Conservation (phyloP, 30 jellyfish, hydroid and myxozoan genomes). For the Aurelia coerulea region DNA sequence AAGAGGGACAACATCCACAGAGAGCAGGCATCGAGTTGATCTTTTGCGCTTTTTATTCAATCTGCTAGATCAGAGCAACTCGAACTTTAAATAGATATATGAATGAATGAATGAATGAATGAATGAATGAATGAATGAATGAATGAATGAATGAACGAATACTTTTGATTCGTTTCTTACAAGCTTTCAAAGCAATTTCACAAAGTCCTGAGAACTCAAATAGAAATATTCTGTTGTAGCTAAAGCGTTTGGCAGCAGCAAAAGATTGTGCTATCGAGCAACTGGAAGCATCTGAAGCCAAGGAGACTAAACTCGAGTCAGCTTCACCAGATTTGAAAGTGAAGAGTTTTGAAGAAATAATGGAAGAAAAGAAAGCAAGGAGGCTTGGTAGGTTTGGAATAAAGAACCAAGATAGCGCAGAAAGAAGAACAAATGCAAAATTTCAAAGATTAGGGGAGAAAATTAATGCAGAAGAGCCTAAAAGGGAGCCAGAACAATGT, state of each 20-base stretch:
- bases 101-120: too few relatives aligned
- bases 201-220: too few relatives aligned
- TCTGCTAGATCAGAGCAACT: too few relatives aligned
- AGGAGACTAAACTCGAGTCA: slow-evolving; percentile 5
- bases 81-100: too few relatives aligned
- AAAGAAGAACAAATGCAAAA: not conserved
- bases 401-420: not conserved
- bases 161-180: too few relatives aligned
- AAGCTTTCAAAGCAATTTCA: too few relatives aligned
- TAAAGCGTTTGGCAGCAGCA: slow-evolving; percentile 15
- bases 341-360: slow-evolving; percentile 86
- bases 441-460: not conserved
- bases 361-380: slow-evolving; percentile 92
- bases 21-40: too few relatives aligned
- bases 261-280: not conserved
- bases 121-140: too few relatives aligned
- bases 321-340: slow-evolving; percentile 64
- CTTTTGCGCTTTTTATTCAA: too few relatives aligned
- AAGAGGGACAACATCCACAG: too few relatives aligned
- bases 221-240: not conserved
- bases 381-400: slow-evolving; percentile 49
- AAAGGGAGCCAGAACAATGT: not conserved
- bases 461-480: not conserved
- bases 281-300: slow-evolving; percentile 15
- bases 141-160: too few relatives aligned